Evolutionary conservation across 2,888 invertebrate species (phyloP).

Genomic region (Marasmarcha lunaedactyla): DNA sequence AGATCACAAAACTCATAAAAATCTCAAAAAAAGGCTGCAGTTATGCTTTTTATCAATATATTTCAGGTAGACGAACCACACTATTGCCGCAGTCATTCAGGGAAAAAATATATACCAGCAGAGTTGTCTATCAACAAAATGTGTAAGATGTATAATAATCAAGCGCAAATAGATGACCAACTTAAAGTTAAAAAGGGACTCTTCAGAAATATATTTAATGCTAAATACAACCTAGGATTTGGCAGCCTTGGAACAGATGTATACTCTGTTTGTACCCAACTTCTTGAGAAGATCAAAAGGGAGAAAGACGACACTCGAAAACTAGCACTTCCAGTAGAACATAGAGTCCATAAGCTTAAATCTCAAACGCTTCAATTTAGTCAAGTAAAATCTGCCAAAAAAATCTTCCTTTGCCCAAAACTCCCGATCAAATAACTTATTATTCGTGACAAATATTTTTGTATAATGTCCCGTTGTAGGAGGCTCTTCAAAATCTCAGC

Average conservation of each 20-base stretch:
- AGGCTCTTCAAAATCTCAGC: no score
- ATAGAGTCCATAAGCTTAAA: constrained; percentile 12
- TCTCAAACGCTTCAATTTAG: constrained; percentile 5
- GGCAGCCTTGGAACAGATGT: no score
- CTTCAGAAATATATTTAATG: no score
- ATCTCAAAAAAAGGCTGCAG: no score
- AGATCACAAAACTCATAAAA: constrained; percentile 11
- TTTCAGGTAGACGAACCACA: constrained; percentile 18
- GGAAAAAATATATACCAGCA: constrained; percentile 12
- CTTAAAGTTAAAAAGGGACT: no score
- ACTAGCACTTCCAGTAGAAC: constrained; percentile 9
- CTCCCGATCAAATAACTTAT: no score
- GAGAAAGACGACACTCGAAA: constrained; percentile 12
- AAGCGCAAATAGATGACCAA: no score
- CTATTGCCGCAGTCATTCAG: constrained; percentile 16
- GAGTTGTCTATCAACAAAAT: constrained; percentile 17
- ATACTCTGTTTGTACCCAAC: constrained; percentile 15
- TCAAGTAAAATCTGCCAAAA: background rate
- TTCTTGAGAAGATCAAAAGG: constrained; percentile 15
- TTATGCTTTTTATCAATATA: no score
- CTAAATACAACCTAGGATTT: no score
- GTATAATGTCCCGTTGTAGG: constrained; percentile 28
- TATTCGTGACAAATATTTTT: no score
- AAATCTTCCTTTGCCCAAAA: no score
- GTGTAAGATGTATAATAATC: no score